Evolutionary conservation across 2,888 invertebrate species (phyloP), one percentile per base, ranked within the genome.

Genomic region (Gisinianus flammeolus): DNA sequence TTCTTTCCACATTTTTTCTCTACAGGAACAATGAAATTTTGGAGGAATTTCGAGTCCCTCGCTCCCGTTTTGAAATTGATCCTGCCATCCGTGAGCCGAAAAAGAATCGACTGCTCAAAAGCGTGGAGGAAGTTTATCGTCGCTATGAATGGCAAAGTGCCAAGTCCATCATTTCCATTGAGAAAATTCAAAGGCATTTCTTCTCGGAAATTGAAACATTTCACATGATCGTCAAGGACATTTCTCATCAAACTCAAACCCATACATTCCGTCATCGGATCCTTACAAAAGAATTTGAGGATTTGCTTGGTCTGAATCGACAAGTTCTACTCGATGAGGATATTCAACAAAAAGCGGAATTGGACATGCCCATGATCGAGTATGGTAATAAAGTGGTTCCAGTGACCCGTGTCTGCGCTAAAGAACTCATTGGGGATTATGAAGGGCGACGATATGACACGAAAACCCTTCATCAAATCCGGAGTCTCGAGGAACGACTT

Each of bases 141-240:
- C 92, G 92, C 86, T 86, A 92, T 44, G 92, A 91, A 0, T 93
- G 91, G 85, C 91, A 92, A 80, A 88, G 93, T 2, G 92, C 93
- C 83, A 93, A 91, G 80, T 92, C 92, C 0, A 90, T 90, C 82
- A 85, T 93, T 3, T 90, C 88, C 24, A 86, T 91, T 22, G 85
- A 89, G 30, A 93, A 93, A 85, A 88, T 94, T 85, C 88, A 90
- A 85, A 88, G 90, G 6, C 90, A 91, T 83, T 93, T 93, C 83
- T 90, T 93, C 24, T 88, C 91, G 79, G 90, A 91, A 10, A 86
- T 94, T 52, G 91, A 92, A 77, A 89, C 91, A 30, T 91, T 90
- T 84, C 91, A 92, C 0, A 90, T 92, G 71, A 88, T 88, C 22
- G 87, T 93, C 0, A 87, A 86, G 70, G 90, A 90, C 0, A 90